phyloP scores from a whole-genome alignment of 2,797 vertebrate genomes.

The Fundulus diaphanus region DNA sequence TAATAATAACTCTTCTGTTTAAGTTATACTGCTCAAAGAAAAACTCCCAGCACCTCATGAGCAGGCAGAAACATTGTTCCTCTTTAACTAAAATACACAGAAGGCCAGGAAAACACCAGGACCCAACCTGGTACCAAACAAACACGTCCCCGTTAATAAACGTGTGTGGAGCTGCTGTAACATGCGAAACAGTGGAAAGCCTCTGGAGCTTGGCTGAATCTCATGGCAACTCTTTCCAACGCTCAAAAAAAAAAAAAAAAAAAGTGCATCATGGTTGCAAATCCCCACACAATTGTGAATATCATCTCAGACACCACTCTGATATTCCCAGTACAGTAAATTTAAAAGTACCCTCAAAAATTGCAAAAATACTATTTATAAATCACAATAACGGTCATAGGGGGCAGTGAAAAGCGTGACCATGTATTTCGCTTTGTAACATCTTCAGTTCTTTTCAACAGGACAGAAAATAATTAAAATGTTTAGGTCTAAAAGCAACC shows the following conservation, averaged over 20 bases:
- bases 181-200: neutral
- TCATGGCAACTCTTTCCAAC: too few relatives aligned
- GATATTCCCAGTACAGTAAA: neutral
- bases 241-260: too few relatives aligned
- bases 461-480: too few relatives aligned
- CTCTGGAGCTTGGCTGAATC: too few relatives aligned
- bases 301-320: too few relatives aligned
- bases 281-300: too few relatives aligned
- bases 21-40: neutral
- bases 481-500: too few relatives aligned
- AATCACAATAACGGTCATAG: neutral
- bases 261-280: too few relatives aligned
- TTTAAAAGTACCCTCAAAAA: neutral
- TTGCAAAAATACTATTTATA: neutral
- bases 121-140: conserved; percentile 15
- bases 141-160: neutral
- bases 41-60: conserved; percentile 28
- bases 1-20: neutral
- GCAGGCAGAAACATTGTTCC: neutral
- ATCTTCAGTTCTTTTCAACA: too few relatives aligned
- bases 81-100: conserved; percentile 29
- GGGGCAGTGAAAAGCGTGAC: too few relatives aligned
- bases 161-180: neutral
- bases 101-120: neutral
- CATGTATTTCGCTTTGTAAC: too few relatives aligned